Conservation (phyloP, 2,797 vertebrate genomes). For the Gallinago solitaria region DNA sequence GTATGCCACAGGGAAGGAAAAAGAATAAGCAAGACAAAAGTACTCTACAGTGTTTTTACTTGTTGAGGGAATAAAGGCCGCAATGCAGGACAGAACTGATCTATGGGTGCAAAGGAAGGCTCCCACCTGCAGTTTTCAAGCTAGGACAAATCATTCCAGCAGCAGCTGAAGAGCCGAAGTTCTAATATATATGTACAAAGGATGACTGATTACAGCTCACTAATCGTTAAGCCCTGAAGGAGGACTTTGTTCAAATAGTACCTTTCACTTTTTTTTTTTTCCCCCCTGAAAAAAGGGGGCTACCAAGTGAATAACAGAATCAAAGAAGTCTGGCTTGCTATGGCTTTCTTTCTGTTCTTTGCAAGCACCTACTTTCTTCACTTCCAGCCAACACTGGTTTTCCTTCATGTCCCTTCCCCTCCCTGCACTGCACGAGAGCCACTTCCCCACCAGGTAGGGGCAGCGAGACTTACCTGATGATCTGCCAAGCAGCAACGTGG, state of each 20-base stretch:
- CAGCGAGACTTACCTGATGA: not conserved
- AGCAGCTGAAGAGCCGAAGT: not conserved
- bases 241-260: not conserved
- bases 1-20: not conserved
- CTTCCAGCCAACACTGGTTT: not conserved
- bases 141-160: not conserved
- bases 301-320: not conserved
- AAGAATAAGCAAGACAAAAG: not conserved
- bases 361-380: not conserved
- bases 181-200: not conserved
- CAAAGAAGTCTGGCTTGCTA: not conserved
- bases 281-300: rapidly evolving
- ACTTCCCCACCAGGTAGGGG: not conserved
- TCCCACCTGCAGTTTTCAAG: not conserved
- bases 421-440: not conserved
- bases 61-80: not conserved
- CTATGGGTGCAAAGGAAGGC: not conserved
- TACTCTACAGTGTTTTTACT: not conserved
- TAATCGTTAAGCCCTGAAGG: not conserved
- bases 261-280: not conserved
- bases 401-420: not conserved
- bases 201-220: not conserved
- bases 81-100: not conserved
- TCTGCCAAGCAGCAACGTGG: not conserved
- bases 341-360: not conserved